Conservation (phyloP, 2,888 invertebrate genomes). For the Dryadula phaetusa region DNA sequence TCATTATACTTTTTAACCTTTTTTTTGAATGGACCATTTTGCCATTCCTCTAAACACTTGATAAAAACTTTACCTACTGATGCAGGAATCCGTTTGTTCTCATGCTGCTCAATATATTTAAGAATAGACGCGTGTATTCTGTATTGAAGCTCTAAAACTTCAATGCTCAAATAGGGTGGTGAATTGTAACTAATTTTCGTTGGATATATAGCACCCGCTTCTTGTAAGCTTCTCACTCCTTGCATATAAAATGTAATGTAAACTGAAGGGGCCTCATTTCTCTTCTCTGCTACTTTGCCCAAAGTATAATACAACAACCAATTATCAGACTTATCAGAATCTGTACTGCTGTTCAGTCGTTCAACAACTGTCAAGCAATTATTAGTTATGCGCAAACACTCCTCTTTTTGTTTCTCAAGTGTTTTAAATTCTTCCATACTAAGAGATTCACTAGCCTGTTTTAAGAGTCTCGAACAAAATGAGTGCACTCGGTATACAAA, state of each 20-base stretch:
- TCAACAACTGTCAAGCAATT: constrained; percentile 91
- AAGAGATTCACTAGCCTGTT: constrained; percentile 90
- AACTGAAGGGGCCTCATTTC: constrained; percentile 88
- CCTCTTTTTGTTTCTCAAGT: constrained; percentile 90
- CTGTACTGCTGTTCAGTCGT: constrained; percentile 81
- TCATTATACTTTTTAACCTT: constrained; percentile 64
- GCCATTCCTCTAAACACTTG: constrained; percentile 82
- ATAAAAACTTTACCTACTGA: constrained; percentile 85
- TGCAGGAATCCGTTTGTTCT: constrained; percentile 86
- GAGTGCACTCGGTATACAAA: constrained; percentile 96
- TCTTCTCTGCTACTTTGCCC: constrained; percentile 97
- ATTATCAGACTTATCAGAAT: constrained; percentile 87
- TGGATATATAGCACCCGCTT: constrained; percentile 93
- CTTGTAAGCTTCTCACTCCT: constrained; percentile 90
- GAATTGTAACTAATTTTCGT: constrained; percentile 93
- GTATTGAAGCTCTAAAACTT: constrained; percentile 94
- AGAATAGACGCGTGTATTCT: constrained; percentile 95
- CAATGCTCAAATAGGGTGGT: constrained; percentile 93
- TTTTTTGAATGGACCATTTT: constrained; percentile 71
- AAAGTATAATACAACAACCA: constrained; percentile 98
- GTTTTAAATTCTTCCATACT: constrained; percentile 90
- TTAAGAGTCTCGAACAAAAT: constrained; percentile 93
- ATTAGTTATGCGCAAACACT: constrained; percentile 90
- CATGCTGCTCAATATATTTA: constrained; percentile 92
- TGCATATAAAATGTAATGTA: constrained; percentile 92